Base-by-base conservation (phyloP, 1,140 invertebrate species). In the Aplysia californica region DNA sequence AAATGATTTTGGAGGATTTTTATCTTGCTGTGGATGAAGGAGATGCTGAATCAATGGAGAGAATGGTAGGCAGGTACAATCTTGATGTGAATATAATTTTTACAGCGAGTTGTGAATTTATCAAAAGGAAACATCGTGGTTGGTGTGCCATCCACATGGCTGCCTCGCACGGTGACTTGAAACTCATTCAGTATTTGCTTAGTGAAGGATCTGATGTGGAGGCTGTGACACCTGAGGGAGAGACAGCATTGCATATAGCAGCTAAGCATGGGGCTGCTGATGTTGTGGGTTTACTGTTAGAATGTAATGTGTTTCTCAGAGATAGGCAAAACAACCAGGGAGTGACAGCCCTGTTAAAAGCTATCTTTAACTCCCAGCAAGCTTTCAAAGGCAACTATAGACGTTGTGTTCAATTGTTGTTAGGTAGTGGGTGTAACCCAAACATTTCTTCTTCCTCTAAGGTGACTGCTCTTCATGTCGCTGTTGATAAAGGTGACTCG, bases 261-360 rank as follows among this genome's bases (percentile, higher is more conserved):
- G 80, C 80, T 74, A 85, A 84, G 70, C 70, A 83, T 81, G 84
- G 81, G 10, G 79, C 81, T 50, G 61, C 77, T 35, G 71, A 79
- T 38, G 78, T 80, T 78, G 79, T 77, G 4, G 33, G 74, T 35
- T 72, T 76, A n/a, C 77, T 83, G 6, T 66, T 83, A 15, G 71
- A 78, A n/a, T 70, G 73, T 31, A 75, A 83, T 61, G 36, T 72
- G 3, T 61, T 39, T 23, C 76, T 79, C 41, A 80, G 81, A 67
- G 80, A 84, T 72, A 64, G 61, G 15, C 80, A 82, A 50, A 84
- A 85, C 68, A 84, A 80, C n/a, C 79, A 83, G 39, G 85, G 85
- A 18, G 58, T 80, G n/a, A 86, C 85, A 41, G 79, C 85, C 1
- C 65, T 85, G 18, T 72, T 83, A 38, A 79, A 81, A 59, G 84